These are phyloP conservation scores for Phengaris arion DNA, from an alignment of 2,888 invertebrate species.

Conservation along the genomic window DNA sequence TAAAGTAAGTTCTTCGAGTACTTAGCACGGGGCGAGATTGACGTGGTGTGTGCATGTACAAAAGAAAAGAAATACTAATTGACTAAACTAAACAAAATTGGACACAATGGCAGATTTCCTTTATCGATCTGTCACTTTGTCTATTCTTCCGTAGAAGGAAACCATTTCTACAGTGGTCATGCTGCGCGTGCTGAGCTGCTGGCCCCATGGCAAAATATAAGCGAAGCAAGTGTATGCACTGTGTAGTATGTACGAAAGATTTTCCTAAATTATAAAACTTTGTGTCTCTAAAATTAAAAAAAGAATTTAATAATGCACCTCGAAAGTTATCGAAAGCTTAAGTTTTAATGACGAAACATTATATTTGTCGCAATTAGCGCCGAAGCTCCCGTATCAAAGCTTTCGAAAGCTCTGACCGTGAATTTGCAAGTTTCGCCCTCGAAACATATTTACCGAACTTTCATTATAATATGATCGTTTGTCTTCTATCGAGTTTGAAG, in stretches of 20 bases:
- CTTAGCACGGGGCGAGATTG: too few relatives aligned
- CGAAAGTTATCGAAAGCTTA: constrained; percentile 28
- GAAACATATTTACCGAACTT: constrained; percentile 7
- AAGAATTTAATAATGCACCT: constrained; percentile 19
- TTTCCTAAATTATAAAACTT: neutral
- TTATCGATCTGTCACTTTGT: too few relatives aligned
- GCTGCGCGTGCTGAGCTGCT: too few relatives aligned
- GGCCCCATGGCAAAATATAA: too few relatives aligned
- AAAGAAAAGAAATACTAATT: too few relatives aligned
- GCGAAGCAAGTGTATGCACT: too few relatives aligned
- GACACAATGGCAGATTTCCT: too few relatives aligned
- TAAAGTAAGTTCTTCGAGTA: too few relatives aligned
- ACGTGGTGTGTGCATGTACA: too few relatives aligned
- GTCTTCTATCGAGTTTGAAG: constrained; percentile 9
- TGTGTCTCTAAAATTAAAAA: constrained; percentile 2
- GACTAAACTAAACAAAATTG: too few relatives aligned
- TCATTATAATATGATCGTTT: constrained; percentile 8
- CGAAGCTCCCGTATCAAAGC: constrained; percentile 32
- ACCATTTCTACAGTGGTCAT: too few relatives aligned
- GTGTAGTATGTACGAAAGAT: neutral
- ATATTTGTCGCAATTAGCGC: constrained; percentile 46
- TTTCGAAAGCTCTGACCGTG: constrained; percentile 29
- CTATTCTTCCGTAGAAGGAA: too few relatives aligned
- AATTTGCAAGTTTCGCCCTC: constrained; percentile 11
- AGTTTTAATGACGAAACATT: constrained; percentile 48